Base-by-base conservation (phyloP, 2,113 vertebrate species). In the Actinemys pallida region DNA sequence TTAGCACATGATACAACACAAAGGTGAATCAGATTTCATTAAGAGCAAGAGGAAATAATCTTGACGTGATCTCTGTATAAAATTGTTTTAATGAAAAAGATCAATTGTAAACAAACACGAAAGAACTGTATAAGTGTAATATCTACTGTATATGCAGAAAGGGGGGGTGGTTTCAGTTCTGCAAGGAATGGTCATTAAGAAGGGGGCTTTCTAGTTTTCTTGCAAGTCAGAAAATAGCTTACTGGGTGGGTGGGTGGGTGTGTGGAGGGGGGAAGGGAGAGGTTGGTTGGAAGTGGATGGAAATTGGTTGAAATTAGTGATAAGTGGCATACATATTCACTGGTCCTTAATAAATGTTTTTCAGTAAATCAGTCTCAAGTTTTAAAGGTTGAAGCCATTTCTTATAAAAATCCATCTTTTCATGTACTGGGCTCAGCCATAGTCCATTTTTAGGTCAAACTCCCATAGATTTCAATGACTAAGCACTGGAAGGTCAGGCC, bases 281-380 rank as follows among this genome's bases (percentile, higher is more conserved):
- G 13, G 14, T 35, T 35, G 35, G 16, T 4, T 19, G 35, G n/a
- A 72, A 72, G n/a, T 39, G 35, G 19, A 39, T 72, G n/a, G 16
- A 72, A 72, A 39, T 72, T 62, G 59, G 29, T 62, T 62, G 29
- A 31, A 62, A 31, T 53, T 57, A 10, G 10, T 31, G 19, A 5
- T n/a, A 65, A 10, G 31, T 72, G n/a, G 9, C 65, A 39, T 22
- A 72, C 5, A n/a, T 95, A 91, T 89, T 96, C 92, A 87, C 87
- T 94, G 95, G 94, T 97, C 96, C 59, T 25, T 95, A 93, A 88
- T 65, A 93, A 90, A 85, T 91, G 81, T 95, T 96, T 57, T 96
- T 92, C 65, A 69, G 75, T 92, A 94, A 96, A 90, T 84, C 86
- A 93, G 0, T 79, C 54, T 2, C 17, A 85, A 94, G 52, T 88